Percentiles rank a stretch among this genome's conserved stretches.
Evolutionary conservation across 2,113 vertebrate species (phyloP).

Genomic region (Lates calcarifer): DNA sequence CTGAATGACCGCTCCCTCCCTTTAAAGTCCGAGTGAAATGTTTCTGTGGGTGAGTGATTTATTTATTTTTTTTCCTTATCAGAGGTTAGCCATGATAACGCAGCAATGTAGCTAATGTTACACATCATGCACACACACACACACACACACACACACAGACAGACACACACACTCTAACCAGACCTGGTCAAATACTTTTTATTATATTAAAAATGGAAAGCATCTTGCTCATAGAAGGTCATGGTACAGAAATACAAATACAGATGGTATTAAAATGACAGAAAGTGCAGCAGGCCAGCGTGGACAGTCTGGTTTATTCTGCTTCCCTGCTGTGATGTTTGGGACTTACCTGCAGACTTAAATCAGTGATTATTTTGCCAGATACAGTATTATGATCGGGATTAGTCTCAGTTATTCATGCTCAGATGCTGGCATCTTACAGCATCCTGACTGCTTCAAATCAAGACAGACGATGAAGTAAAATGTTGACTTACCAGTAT

Average conservation of each 20-base stretch:
- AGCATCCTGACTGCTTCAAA: not conserved
- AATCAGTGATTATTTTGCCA: not conserved
- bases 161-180: slow-evolving; percentile 8
- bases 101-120: slow-evolving; percentile 66
- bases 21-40: slow-evolving; percentile 70
- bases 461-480: not conserved
- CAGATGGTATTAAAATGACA: not conserved
- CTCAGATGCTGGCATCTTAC: not conserved
- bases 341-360: slow-evolving; percentile 7
- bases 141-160: slow-evolving; percentile 1
- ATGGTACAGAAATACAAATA: not conserved
- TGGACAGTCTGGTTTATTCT: slow-evolving; percentile 24
- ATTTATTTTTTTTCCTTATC: not conserved
- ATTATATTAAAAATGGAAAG: not conserved
- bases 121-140: slow-evolving; percentile 20
- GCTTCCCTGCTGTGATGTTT: slow-evolving; percentile 10
- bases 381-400: not conserved
- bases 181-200: slow-evolving; percentile 22
- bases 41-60: slow-evolving; percentile 45
- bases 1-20: slow-evolving; percentile 59
- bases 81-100: slow-evolving; percentile 40
- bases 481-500: not conserved
- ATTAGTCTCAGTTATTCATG: not conserved
- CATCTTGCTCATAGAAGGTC: not conserved
- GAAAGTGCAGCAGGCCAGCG: not conserved